A percentile compares a stretch with the other conserved stretches of the same genome.
Evolutionary conservation across 2,797 vertebrate genomes (phyloP).

Genomic region (Lagodon rhomboides): DNA sequence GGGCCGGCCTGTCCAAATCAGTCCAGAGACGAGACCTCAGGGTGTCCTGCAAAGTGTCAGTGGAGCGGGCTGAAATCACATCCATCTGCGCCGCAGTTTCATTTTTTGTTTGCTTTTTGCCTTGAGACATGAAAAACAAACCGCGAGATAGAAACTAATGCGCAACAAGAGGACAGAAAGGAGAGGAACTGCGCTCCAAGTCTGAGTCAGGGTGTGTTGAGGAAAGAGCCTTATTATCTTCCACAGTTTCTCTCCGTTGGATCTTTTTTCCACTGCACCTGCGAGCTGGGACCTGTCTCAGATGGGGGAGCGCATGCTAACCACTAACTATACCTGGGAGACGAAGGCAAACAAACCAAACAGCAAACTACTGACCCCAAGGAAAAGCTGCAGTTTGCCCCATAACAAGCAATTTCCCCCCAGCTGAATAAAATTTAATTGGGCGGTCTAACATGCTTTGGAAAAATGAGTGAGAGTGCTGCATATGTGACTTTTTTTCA

Average conservation of each 20-base stretch:
- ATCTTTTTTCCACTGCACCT: conserved; percentile 61
- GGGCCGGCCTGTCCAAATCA: conserved; percentile 70
- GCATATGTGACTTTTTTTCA: not conserved
- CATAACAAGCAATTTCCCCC: conserved; percentile 73
- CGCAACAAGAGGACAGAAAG: conserved; percentile 27
- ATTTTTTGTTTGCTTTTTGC: conserved; percentile 57
- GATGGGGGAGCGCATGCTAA: conserved; percentile 59
- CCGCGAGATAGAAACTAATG: conserved; percentile 14
- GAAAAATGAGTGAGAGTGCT: conserved; percentile 35
- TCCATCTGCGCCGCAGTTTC: conserved; percentile 52
- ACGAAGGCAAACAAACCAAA: conserved; percentile 72
- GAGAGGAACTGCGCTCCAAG: conserved; percentile 8
- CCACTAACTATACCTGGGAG: conserved; percentile 82
- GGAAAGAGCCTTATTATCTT: conserved; percentile 54
- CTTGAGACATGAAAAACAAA: conserved; percentile 17
- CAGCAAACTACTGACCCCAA: conserved; percentile 76
- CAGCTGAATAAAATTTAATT: conserved; percentile 79
- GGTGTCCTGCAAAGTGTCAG: conserved; percentile 61
- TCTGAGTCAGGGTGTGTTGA: conserved; percentile 31
- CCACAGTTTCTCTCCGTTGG: conserved; percentile 34
- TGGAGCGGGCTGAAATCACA: conserved; percentile 72
- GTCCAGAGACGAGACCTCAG: conserved; percentile 67
- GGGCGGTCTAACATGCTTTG: conserved; percentile 64
- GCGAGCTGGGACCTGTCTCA: conserved; percentile 75
- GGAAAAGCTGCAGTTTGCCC: conserved; percentile 72